Percentiles rank a stretch among this genome's conserved stretches.
Conservation (phyloP, 1,140 invertebrate species). For the Drosophila asahinai region DNA sequence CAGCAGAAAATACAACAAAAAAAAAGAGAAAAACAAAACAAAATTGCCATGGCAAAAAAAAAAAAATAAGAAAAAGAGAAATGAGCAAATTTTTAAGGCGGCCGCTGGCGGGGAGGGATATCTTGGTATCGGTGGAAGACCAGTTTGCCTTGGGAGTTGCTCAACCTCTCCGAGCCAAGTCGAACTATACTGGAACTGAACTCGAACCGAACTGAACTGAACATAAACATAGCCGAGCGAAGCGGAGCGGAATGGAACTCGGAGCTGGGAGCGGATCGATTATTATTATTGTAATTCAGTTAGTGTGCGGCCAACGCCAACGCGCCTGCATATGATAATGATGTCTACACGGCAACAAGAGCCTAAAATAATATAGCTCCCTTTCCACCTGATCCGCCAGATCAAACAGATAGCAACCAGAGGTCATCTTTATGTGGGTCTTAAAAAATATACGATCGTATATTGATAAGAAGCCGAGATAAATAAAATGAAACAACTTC, state of each 20-base stretch:
- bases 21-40: constrained; percentile 43
- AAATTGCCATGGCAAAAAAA: constrained; percentile 56
- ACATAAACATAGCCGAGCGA: constrained; percentile 14
- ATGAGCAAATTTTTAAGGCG: constrained; percentile 59
- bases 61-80: constrained; percentile 56
- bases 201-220: constrained; percentile 17
- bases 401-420: constrained; percentile 17
- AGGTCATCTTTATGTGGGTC: constrained; percentile 24
- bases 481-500: not conserved
- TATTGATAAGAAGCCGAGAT: constrained; percentile 6
- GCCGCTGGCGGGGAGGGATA: constrained; percentile 29
- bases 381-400: not conserved
- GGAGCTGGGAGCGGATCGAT: constrained; percentile 40
- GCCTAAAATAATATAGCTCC: not conserved
- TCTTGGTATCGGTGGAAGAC: constrained; percentile 41
- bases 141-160: constrained; percentile 77
- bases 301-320: constrained; percentile 66
- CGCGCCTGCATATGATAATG: constrained; percentile 49
- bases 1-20: constrained; percentile 40
- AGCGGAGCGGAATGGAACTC: constrained; percentile 22
- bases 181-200: constrained; percentile 17
- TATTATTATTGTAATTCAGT: constrained; percentile 77
- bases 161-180: constrained; percentile 55
- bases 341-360: constrained; percentile 25
- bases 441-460: not conserved